Base-by-base conservation (phyloP, 1,140 invertebrate species). In the Dinothrombium tinctorium region DNA sequence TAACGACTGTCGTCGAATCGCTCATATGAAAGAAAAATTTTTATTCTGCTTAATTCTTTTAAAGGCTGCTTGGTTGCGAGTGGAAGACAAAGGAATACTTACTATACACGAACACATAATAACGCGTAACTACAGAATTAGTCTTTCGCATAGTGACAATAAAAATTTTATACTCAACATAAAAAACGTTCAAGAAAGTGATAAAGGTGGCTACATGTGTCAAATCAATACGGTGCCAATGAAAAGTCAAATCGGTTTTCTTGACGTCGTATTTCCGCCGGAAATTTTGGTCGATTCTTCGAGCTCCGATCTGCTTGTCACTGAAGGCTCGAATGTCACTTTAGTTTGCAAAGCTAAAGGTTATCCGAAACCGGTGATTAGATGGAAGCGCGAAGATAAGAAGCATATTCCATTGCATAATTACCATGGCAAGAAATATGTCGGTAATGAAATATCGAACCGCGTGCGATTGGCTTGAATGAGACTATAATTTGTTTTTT, bases 21-120 rank as follows among this genome's bases (percentile, higher is more conserved):
- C n/a, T n/a, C n/a, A n/a, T n/a, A n/a, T n/a, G n/a, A n/a, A n/a
- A n/a, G n/a, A n/a, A n/a, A n/a, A n/a, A n/a, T 17, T 21, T 45
- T 4, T 21, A 22, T 32, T 32, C 12, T 7, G 12, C 23, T 19
- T 17, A 1, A 12, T 36, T 21, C 2, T 21, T 9, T 26, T 1
- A 39, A 33, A 47, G 42, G 35, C 37, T 8, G 83, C 82, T 42
- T 86, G 82, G 80, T 83, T 89, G 72, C 73, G 86, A 54, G 84
- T 83, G 56, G 83, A 90, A 54, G 82, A 84, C 56, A 83, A 80
- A 25, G 77, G 83, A 23, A 86, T 87, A 51, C 62, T 89, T 51
- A 83, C 82, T 14, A 80, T 89, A 17, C 79, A 86, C 56, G 74
- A 64, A 54, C 78, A 84, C 59, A 80, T 87, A 50, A 86, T 86